Evolutionary conservation across 2,113 vertebrate genomes (phyloP).

Genomic region (Dinomys branickii): DNA sequence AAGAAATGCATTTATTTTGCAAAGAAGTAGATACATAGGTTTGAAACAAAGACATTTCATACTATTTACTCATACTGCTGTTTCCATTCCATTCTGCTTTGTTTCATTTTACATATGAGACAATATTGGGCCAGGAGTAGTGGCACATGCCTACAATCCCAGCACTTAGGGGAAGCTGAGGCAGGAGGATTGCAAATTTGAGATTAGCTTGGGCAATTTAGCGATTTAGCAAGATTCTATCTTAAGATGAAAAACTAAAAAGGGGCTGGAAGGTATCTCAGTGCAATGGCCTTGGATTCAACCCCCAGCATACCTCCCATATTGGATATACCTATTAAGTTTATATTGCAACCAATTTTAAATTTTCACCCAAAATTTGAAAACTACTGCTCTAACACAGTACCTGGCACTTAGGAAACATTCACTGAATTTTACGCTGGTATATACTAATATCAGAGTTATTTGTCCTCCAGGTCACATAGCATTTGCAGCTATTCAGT

Average conservation of each 20-base stretch:
- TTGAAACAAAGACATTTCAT: neutral
- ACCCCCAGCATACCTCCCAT: neutral
- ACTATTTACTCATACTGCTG: slow-evolving; percentile 1
- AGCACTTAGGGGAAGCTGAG: neutral
- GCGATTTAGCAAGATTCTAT: neutral
- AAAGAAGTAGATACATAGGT: neutral
- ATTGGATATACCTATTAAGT: neutral
- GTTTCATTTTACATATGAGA: slow-evolving; percentile 41
- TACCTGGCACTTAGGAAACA: neutral
- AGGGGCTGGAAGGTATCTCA: neutral
- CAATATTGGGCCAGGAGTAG: neutral
- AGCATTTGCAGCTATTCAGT: neutral
- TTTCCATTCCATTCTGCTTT: slow-evolving; percentile 31
- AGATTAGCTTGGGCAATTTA: neutral
- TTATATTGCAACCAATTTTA: neutral
- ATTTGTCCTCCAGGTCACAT: neutral
- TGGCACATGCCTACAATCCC: neutral
- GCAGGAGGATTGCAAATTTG: neutral
- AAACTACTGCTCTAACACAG: slow-evolving; percentile 7
- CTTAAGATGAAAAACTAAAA: neutral
- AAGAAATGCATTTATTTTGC: neutral
- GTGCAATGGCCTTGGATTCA: neutral
- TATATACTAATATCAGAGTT: slow-evolving; percentile 15
- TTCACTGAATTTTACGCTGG: neutral
- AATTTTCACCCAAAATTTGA: slow-evolving; percentile 7